Conservation (phyloP, 1,140 invertebrate genomes). For the Alviniconcha marisindica region DNA sequence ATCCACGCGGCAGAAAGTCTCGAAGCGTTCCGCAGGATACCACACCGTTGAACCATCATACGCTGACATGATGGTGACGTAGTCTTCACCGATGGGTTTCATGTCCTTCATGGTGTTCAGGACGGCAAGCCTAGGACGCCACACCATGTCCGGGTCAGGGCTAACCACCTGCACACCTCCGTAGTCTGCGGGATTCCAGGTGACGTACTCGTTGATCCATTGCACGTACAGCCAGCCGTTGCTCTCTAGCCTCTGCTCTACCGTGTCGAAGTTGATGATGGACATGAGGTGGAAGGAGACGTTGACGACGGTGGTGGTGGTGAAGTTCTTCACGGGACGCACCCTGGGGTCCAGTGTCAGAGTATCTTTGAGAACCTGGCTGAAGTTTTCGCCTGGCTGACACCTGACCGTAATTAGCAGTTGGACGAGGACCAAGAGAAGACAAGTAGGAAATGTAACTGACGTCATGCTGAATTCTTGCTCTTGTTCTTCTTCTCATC, state of each 20-base stretch:
- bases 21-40: slow-evolving; percentile 20
- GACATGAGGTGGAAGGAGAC: slow-evolving; percentile 37
- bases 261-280: slow-evolving; percentile 34
- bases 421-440: too few species aligned
- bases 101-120: slow-evolving; percentile 26
- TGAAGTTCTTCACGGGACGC: neutral
- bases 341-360: neutral
- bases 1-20: slow-evolving; percentile 27
- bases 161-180: slow-evolving; percentile 9
- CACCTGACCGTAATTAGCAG: too few species aligned
- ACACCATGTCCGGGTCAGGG: slow-evolving; percentile 13
- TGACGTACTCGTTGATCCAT: slow-evolving; percentile 31
- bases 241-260: slow-evolving; percentile 18
- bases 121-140: slow-evolving; percentile 25
- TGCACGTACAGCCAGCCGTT: slow-evolving; percentile 31
- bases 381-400: slow-evolving; percentile 4
- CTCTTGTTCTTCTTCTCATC: too few species aligned
- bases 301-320: neutral
- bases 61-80: neutral
- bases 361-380: neutral
- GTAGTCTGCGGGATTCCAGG: slow-evolving; percentile 23
- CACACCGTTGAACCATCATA: slow-evolving; percentile 11
- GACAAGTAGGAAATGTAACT: too few species aligned
- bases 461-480: too few species aligned
- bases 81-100: slow-evolving; percentile 21